A percentile compares a stretch with the other conserved stretches of the same genome.
These are phyloP conservation scores for Mesocricetus auratus DNA, from an alignment of 2,113 vertebrate genomes.

Conservation along the genomic window DNA sequence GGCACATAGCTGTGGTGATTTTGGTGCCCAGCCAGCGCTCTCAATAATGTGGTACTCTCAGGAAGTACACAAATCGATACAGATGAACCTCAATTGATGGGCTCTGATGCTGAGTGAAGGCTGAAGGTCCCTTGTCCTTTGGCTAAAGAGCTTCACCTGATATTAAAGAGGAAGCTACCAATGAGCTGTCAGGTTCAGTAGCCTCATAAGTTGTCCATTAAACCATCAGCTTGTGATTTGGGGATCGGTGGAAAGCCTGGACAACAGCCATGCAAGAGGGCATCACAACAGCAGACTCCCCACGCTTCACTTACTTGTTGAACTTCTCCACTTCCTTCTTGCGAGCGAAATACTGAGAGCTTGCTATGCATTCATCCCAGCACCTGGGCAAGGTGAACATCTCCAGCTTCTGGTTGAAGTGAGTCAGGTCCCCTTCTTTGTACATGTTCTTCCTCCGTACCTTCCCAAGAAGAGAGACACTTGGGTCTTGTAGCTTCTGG, in stretches of 20 bases:
- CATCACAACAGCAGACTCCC: neutral
- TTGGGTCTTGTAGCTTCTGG: neutral
- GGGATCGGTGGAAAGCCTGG: neutral
- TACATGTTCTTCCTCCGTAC: slow-evolving; percentile 94
- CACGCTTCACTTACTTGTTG: slow-evolving; percentile 89
- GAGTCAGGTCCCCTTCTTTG: slow-evolving; percentile 92
- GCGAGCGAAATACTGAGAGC: slow-evolving; percentile 87
- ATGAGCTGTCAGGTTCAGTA: neutral
- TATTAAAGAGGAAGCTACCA: neutral
- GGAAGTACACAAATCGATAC: neutral
- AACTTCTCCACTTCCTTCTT: slow-evolving; percentile 88
- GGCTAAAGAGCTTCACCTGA: neutral
- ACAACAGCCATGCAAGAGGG: neutral
- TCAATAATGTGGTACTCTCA: neutral
- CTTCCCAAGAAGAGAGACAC: slow-evolving; percentile 84
- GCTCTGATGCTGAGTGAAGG: neutral
- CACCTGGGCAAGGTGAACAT: slow-evolving; percentile 91
- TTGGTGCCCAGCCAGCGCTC: neutral
- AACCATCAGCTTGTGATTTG: neutral
- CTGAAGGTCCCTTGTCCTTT: neutral
- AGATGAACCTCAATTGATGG: neutral
- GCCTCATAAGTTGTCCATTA: neutral
- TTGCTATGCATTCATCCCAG: slow-evolving; percentile 94
- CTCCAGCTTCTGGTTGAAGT: slow-evolving; percentile 94
- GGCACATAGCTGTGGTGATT: neutral